phyloP scores from a whole-genome alignment of 2,888 invertebrate species.

The Hoplodrina blanda region DNA sequence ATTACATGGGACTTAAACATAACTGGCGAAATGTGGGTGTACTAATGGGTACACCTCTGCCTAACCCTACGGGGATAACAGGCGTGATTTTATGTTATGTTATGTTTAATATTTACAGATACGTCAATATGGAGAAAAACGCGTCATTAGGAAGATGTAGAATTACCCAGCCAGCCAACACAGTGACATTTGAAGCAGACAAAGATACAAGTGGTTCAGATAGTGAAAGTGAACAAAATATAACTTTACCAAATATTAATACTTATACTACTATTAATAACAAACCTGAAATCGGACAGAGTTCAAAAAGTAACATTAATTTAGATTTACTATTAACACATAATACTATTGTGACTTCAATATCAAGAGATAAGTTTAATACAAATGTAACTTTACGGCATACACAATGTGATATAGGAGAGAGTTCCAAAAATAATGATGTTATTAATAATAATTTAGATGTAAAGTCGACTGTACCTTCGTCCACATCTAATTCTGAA shows the following conservation, averaged over 20 bases:
- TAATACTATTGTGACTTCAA: neutral
- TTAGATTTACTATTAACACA: constrained; percentile 10
- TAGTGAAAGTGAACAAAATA: constrained; percentile 15
- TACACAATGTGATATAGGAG: neutral
- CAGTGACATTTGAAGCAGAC: constrained; percentile 5
- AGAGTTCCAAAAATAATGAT: neutral
- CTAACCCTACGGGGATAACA: too few relatives aligned
- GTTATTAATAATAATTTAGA: neutral
- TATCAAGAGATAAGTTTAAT: neutral
- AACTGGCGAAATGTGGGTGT: too few relatives aligned
- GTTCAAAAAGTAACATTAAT: neutral
- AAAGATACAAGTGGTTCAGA: constrained; percentile 27
- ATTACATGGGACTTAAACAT: too few relatives aligned
- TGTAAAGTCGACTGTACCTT: neutral
- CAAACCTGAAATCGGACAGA: neutral
- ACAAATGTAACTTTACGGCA: too few relatives aligned
- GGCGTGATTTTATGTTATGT: too few relatives aligned
- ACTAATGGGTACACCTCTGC: too few relatives aligned
- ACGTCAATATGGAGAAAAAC: constrained; percentile 34
- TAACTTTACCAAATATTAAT: neutral
- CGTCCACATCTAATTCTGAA: neutral
- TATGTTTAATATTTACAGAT: constrained; percentile 50
- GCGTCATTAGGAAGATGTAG: neutral
- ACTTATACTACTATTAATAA: neutral
- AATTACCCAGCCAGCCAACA: neutral